Evolutionary conservation across 1,140 invertebrate species (phyloP).

Genomic region (Lucilia sericata): DNA sequence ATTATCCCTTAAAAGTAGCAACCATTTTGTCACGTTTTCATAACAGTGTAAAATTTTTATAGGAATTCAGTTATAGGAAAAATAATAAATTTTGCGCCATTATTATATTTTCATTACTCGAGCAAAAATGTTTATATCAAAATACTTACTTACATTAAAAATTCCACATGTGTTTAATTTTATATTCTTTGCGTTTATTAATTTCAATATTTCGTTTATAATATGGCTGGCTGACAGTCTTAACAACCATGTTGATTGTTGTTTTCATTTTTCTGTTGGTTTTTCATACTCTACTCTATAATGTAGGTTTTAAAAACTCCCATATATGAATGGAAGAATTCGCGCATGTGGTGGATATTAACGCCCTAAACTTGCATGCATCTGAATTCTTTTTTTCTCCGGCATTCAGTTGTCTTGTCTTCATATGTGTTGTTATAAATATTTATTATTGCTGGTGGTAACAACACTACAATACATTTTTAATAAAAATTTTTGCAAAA

Average conservation of each 20-base stretch:
- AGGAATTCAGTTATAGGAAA: background rate
- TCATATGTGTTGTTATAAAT: too few relatives aligned
- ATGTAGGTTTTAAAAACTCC: background rate
- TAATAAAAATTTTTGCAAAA: background rate
- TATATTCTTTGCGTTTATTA: background rate
- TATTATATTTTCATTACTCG: background rate
- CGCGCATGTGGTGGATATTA: conserved; percentile 11
- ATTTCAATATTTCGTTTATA: background rate
- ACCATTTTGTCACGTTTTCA: conserved; percentile 5
- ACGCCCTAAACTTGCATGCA: conserved; percentile 9
- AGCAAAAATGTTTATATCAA: background rate
- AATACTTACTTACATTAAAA: too few relatives aligned
- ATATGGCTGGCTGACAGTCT: conserved; percentile 9
- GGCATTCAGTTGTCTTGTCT: too few relatives aligned
- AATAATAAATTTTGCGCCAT: background rate
- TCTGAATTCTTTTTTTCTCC: background rate
- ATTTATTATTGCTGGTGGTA: background rate
- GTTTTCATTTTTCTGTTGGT: background rate
- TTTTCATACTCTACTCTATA: background rate
- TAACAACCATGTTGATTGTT: conserved; percentile 16
- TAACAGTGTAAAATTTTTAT: background rate
- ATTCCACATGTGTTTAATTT: background rate
- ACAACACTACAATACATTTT: background rate
- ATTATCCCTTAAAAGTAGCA: background rate
- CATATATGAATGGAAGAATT: background rate